Evolutionary conservation across 2,113 vertebrate species (phyloP).

Genomic region (Kryptolebias marmoratus): DNA sequence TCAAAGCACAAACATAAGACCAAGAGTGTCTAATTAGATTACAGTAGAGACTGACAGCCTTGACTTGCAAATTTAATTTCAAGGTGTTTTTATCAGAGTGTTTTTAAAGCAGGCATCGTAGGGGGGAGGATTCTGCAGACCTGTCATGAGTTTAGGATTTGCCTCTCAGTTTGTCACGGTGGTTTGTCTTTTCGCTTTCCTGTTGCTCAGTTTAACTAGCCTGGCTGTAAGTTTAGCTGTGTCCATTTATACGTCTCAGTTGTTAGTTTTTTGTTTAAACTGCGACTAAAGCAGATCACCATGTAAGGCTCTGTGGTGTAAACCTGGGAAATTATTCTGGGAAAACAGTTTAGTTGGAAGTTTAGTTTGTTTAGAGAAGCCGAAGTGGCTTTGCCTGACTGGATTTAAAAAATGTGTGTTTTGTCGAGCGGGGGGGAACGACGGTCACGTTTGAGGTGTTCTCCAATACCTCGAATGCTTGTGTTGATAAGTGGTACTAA

Average conservation of each 20-base stretch:
- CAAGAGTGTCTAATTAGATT: slow-evolving; percentile 52
- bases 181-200: background rate
- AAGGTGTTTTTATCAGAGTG: slow-evolving; percentile 30
- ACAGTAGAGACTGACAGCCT: slow-evolving; percentile 46
- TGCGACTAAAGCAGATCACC: background rate
- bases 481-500: too few species aligned
- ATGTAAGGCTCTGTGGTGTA: slow-evolving; percentile 10
- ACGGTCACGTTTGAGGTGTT: too few species aligned
- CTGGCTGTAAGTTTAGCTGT: background rate
- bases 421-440: too few species aligned
- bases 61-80: slow-evolving; percentile 40
- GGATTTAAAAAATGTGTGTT: too few species aligned
- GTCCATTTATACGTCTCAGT: background rate
- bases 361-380: too few species aligned
- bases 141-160: background rate
- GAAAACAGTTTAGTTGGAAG: background rate
- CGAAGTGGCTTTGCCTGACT: too few species aligned
- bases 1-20: slow-evolving; percentile 19
- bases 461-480: too few species aligned
- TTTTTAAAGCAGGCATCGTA: slow-evolving; percentile 4
- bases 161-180: background rate
- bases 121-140: background rate
- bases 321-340: background rate
- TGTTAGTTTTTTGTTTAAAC: background rate
- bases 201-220: background rate